Base-by-base conservation (phyloP, 1,140 invertebrate genomes). In the Sesamia nonagrioides region DNA sequence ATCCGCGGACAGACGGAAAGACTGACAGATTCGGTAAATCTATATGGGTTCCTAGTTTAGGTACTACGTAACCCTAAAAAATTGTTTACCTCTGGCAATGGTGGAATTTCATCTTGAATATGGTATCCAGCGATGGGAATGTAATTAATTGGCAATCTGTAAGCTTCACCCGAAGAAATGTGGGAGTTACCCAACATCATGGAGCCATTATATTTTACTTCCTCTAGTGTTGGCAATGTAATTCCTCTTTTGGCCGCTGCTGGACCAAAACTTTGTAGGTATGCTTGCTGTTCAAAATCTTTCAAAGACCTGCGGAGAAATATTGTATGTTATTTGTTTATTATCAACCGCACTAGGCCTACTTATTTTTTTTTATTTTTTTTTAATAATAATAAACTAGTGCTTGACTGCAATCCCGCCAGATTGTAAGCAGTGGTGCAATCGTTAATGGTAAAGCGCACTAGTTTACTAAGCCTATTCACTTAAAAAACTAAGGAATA, bases 101-200 rank as follows among this genome's bases (percentile, higher is more conserved):
- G 77, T 58, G 75, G 60, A 17, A 78, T 8, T 17, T 85, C 79
- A 68, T 63, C 56, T 1, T 76, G 45, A 33, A 86, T 83, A 45
- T 86, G 80, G 69, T 83, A 86, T 27, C 85, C 85, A 18, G 56
- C 80, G 61, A 86, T 79, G 3, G 54, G 11, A 18, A 77, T 76
- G 40, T 82, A 82, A 50, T 81, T 85, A 21, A 76, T 77, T 9
- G 85, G 83, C n/a, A 86, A 45, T 15, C 76, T 74, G 4, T 78
- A 56, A 17, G 83, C 50, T 35, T 77, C 48, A 6, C 83, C 79
- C 0, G 72, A 21, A 1, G 83, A 82, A 8, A 77, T 52, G 71
- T 86, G 85, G 17, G 83, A 85, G 33, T 86, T 86, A 15, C 81
- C 82, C 13, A 86, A 42, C 15, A 86, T 50, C 40, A 86, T 33